phyloP scores from a whole-genome alignment of 2,888 invertebrate genomes.

The Pedicia rivosa region DNA sequence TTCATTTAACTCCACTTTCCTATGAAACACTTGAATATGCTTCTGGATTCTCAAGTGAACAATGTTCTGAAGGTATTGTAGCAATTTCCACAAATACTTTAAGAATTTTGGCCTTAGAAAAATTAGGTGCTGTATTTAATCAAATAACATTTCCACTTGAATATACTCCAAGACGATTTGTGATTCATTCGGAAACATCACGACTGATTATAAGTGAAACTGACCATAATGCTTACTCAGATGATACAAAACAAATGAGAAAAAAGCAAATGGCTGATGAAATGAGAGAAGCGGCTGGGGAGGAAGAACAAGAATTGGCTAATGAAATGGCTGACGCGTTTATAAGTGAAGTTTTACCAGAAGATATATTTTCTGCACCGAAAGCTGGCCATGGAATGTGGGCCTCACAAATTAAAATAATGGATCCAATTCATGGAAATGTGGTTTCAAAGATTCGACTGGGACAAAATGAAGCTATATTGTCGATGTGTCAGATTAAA shows the following conservation, averaged over 20 bases:
- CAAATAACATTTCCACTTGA: constrained; percentile 85
- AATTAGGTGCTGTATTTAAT: constrained; percentile 96
- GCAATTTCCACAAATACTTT: constrained; percentile 97
- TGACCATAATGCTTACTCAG: constrained; percentile 97
- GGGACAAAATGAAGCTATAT: constrained; percentile 93
- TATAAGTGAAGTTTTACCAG: constrained; percentile 84
- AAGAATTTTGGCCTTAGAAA: constrained; percentile 92
- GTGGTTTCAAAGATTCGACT: constrained; percentile 65
- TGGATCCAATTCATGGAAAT: constrained; percentile 69
- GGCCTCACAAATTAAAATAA: constrained; percentile 79
- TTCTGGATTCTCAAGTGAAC: constrained; percentile 90
- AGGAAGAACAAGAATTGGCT: constrained; percentile 89
- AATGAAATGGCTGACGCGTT: constrained; percentile 97
- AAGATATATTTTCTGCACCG: constrained; percentile 87
- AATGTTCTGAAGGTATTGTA: constrained; percentile 98
- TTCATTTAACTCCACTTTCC: constrained; percentile 87
- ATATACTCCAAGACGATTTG: constrained; percentile 90
- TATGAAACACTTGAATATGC: constrained; percentile 96
- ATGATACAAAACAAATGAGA: constrained; percentile 84
- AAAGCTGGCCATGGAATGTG: constrained; percentile 93
- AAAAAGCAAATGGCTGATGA: constrained; percentile 94
- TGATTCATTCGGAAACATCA: constrained; percentile 80
- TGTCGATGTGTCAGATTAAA: constrained; percentile 69
- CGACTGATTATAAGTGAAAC: constrained; percentile 88
- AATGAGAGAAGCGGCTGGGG: constrained; percentile 93